Conservation (phyloP, 1,140 invertebrate species). For the Cheumatopsyche charites region DNA sequence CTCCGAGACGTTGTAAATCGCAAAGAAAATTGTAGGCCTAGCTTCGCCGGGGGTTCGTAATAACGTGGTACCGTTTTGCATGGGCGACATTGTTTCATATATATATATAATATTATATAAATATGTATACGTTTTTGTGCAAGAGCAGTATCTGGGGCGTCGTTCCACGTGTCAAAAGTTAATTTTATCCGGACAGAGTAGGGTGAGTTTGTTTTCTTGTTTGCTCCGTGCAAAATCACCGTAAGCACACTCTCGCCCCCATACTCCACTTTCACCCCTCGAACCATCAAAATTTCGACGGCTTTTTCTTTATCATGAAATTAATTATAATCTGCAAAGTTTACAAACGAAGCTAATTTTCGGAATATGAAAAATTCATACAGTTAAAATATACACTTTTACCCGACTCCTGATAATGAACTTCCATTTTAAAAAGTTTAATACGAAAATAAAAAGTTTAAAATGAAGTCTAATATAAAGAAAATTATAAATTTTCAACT, state of each 20-base stretch:
- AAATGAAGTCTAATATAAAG: too few species aligned
- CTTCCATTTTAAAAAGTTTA: too few species aligned
- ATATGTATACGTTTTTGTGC: not conserved
- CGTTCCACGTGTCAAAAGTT: conserved; percentile 46
- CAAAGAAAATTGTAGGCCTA: too few species aligned
- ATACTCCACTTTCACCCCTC: not conserved
- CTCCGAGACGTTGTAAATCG: too few species aligned
- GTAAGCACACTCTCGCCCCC: not conserved
- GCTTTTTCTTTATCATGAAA: conserved; percentile 17
- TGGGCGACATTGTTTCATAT: too few species aligned
- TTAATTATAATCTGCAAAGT: conserved; percentile 19
- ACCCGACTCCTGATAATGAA: too few species aligned
- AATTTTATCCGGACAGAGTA: conserved; percentile 32
- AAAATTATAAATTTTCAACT: too few species aligned
- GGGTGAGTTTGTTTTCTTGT: conserved; percentile 29
- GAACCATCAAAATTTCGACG: not conserved
- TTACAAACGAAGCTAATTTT: conserved; percentile 15
- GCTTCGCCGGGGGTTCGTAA: too few species aligned
- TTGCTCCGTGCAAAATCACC: conserved; percentile 14
- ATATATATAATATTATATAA: too few species aligned
- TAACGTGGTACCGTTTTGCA: too few species aligned
- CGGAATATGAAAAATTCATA: not conserved
- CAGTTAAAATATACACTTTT: too few species aligned
- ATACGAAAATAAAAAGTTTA: too few species aligned
- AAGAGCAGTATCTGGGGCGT: conserved; percentile 43